Evolutionary conservation across 2,797 vertebrate species (phyloP).

Genomic region (Pteropus rufus): DNA sequence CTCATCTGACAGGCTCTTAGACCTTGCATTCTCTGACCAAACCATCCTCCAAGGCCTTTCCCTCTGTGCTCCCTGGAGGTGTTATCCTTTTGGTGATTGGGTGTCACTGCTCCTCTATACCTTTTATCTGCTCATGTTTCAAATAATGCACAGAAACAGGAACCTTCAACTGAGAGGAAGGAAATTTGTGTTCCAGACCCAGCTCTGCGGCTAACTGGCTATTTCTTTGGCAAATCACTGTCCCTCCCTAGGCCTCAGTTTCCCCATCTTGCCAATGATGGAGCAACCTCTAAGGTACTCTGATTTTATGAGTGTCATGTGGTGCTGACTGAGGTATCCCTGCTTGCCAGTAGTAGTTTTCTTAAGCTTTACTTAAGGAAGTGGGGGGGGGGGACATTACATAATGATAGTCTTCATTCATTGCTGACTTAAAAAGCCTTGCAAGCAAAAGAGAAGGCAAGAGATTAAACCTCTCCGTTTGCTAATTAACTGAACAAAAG

Average conservation of each 20-base stretch:
- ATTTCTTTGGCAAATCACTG: neutral
- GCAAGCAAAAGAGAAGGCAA: constrained; percentile 55
- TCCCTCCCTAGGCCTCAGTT: neutral
- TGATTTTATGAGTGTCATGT: neutral
- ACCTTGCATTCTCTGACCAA: constrained; percentile 53
- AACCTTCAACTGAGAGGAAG: neutral
- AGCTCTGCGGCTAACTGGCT: neutral
- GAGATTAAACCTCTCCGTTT: constrained; percentile 78
- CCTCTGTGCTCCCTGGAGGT: neutral
- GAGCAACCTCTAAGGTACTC: neutral
- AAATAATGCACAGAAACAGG: neutral
- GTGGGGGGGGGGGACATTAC: neutral
- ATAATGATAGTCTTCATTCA: constrained; percentile 25
- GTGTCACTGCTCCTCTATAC: neutral
- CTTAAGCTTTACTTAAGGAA: neutral
- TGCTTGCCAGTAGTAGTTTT: neutral
- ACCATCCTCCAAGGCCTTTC: constrained; percentile 27
- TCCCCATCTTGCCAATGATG: neutral
- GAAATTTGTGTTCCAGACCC: neutral
- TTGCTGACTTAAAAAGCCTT: constrained; percentile 31
- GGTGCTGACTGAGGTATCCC: neutral
- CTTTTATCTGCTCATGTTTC: neutral
- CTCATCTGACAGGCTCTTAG: neutral
- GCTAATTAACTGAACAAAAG: constrained; percentile 77
- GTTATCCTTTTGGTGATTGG: constrained; percentile 59